Evolutionary conservation across 2,797 vertebrate genomes (phyloP).

Genomic region (Premnoplex brunnescens): DNA sequence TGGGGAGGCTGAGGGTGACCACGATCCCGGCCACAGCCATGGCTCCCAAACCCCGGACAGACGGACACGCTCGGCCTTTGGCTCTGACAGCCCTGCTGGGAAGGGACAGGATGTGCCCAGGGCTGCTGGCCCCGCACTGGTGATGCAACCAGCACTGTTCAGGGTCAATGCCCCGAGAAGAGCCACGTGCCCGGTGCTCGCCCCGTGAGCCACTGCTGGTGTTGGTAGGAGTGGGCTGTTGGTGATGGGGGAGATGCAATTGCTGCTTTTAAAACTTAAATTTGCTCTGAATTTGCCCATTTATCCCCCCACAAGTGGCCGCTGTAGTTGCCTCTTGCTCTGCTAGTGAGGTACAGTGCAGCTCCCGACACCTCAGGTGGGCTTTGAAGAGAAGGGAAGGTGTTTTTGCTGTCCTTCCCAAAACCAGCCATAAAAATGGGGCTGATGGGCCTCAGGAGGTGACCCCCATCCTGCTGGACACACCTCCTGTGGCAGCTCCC

Average conservation of each 20-base stretch:
- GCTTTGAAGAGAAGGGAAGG: not conserved
- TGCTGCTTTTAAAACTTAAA: not conserved
- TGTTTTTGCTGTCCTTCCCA: not conserved
- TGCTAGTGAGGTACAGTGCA: fast-evolving
- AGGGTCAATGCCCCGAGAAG: fast-evolving
- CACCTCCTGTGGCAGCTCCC: not conserved
- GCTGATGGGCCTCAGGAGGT: not conserved
- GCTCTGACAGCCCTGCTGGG: not conserved
- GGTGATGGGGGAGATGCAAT: not conserved
- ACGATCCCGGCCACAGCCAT: fast-evolving
- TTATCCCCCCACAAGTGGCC: fast-evolving
- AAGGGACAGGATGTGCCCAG: not conserved
- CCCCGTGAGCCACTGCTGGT: no score
- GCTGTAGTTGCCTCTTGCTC: fast-evolving
- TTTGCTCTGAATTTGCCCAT: not conserved
- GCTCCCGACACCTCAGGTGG: no score
- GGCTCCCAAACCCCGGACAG: not conserved
- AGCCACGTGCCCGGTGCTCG: no score
- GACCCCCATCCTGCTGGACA: fast-evolving
- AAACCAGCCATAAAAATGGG: not conserved
- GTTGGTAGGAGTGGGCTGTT: fast-evolving
- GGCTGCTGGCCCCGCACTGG: fast-evolving
- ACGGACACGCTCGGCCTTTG: fast-evolving
- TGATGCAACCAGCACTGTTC: not conserved
- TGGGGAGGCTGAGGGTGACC: fast-evolving